phyloP scores from a whole-genome alignment of 2,113 vertebrate genomes.

The Eclectus roratus region DNA sequence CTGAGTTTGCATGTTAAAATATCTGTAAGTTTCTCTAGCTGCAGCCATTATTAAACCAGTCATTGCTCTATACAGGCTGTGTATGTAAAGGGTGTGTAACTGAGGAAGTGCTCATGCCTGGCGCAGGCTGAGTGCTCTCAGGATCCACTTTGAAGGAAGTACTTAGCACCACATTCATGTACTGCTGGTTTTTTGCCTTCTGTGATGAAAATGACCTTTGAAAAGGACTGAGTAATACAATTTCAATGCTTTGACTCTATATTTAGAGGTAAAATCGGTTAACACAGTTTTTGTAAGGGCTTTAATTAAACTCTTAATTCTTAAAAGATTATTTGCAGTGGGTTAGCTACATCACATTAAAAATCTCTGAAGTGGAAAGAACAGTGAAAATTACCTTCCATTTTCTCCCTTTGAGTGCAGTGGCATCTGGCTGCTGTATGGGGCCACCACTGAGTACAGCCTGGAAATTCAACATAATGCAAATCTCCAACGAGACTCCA shows the following conservation, averaged over 20 bases:
- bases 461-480: not conserved
- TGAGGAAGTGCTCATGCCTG: not conserved
- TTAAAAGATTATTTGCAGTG: not conserved
- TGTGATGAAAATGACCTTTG: not conserved
- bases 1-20: not conserved
- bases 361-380: not conserved
- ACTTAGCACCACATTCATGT: not conserved
- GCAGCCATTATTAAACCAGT: not conserved
- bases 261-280: not conserved
- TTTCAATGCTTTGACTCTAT: not conserved
- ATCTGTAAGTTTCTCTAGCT: not conserved
- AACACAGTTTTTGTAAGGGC: not conserved
- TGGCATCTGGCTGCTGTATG: not conserved
- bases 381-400: not conserved
- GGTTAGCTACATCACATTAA: not conserved
- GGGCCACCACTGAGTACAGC: not conserved
- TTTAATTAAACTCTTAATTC: conserved; percentile 26
- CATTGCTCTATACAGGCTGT: not conserved
- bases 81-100: not conserved
- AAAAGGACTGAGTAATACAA: not conserved
- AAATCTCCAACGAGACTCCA: not conserved
- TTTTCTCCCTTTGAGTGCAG: not conserved
- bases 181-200: not conserved
- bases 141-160: not conserved
- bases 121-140: not conserved